Base-by-base conservation (phyloP, 1,140 invertebrate species). In the Agrypnia vestita region DNA sequence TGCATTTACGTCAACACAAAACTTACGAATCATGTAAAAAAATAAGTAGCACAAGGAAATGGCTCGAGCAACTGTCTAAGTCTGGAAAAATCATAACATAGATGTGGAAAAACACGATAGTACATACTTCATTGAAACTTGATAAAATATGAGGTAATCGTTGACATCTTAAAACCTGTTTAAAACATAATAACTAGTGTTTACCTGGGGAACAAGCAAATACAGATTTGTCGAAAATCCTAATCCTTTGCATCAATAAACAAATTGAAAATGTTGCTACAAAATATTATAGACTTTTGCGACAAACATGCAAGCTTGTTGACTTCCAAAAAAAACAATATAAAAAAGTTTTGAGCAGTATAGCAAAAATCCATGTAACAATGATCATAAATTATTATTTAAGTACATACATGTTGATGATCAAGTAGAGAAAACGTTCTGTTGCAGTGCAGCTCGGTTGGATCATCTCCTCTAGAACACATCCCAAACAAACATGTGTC, bases 101-200 rank as follows among this genome's bases (percentile, higher is more conserved):
- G 56, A 61, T 61, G 71, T 53, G 64, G 71, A 72, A 77, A 62
- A 56, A 74, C 55, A 13, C 49, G 69, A 64, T 35, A 35, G 25
- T 64, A 77, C n/a, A n/a, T n/a, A n/a, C 80, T 73, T 75, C 69
- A 56, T 81, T 76, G 78, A 76, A 81, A 81, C 80, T 75, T 49
- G 76, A 78, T 72, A 74, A 81, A 78, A 51, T 35, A 75, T 82
- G 80, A 82, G 80, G 80, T 82, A 82, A 73, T 82, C 59, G 76
- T 82, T 82, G 76, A 78, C 77, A 79, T 78, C 61, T 53, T 77
- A 77, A 77, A 77, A 77, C 35, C 21, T 64, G n/a, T 59, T 76
- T 59, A 76, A 76, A 49, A 44, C 25, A 51, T 73, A 71, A 46
- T 47, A 74, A 44, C 44, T 59, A 59, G 55, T 56, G 44, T 44